Evolutionary conservation across 2,888 invertebrate species (phyloP), one percentile per base, ranked within the genome.

Genomic region (Drepanosiphum platanoidis): DNA sequence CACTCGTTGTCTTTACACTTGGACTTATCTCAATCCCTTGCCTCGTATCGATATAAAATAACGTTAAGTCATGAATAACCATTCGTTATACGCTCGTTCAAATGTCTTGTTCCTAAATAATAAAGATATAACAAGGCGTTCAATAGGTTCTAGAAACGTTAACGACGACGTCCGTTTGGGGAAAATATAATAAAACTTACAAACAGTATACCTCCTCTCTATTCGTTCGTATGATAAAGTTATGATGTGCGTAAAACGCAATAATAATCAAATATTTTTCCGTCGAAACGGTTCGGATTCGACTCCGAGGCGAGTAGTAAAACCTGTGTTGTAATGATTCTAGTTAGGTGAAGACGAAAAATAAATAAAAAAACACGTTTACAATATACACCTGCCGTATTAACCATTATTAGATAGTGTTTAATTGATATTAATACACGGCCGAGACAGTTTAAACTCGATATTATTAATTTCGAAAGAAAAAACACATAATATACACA

Each of bases 381-480:
- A 52, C 11, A 5, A 4, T 52, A 52, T 22, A 52, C 52, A 52
- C 52, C 52, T 52, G 52, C 22, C n/a, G n/a, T n/a, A 52, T 5
- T 52, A 52, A 3, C 52, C 22, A 3, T 52, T 52, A 3, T 5
- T 46, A 4, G 3, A 32, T 74, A 3, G 39, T 27, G 1, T 42
- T 34, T 39, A n/a, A 8, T 77, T 36, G 30, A 42, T 78, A 42
- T 30, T 39, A 30, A 58, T 34, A 42, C 39, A 42, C 22, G 5
- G 32, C 64, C n/a, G n/a, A 64, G 13, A 78, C 30, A 58, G 30
- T 64, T 64, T 42, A 78, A 39, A 64, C 77, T 22, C 30, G n/a
- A 42, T 5, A 46, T 18, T 18, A n/a, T 22, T 64, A n/a, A 46
- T 80, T 68, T 80, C 46, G 68, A 66, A 80, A 68, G 68, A 70